Base-by-base conservation (phyloP, 2,888 invertebrate genomes). In the Noctua pronuba region DNA sequence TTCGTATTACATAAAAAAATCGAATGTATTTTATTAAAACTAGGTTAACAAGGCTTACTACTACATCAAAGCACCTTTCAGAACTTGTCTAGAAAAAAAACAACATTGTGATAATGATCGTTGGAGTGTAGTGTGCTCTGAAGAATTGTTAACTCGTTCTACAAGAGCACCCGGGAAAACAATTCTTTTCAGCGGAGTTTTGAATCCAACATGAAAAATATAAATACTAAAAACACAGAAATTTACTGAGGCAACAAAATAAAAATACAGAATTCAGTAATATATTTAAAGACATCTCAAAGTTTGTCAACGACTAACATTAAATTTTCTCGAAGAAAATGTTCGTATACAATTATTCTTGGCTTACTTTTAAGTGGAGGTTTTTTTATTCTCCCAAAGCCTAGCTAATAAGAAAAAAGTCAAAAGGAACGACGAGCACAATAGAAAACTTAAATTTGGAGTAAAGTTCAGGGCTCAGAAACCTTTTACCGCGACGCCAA, bases 401-500 rank as follows among this genome's bases (percentile, higher is more conserved):
- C 52, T 44, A 24, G 67, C 83, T 82, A 72, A 75, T 82, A 77
- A 82, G 65, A 82, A 84, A 83, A 84, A 86, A 80, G 65, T 82
- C 38, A 75, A 84, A 86, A 79, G 66, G 35, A 83, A 75, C 64
- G 67, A 67, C 64, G 66, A 77, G 71, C 31, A 88, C 83, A 88
- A 85, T 86, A 79, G 79, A 69, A 89, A 85, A 83, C 83, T 88
- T 85, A 84, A 85, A 87, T 83, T 85, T 75, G 65, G 66, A 78
- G 41, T 80, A 81, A 85, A 88, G 88, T 88, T 88, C 84, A 83
- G 67, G 77, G 77, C 86, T 81, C 81, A 72, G 65, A 86, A 88
- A 88, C 89, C 89, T 89, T 86, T 89, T 89, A 85, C 86, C 86
- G 84, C 86, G 79, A 84, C 79, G 84, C 79, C 82, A 88, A 89